These are phyloP conservation scores for Dynastes tityus DNA, from an alignment of 2,888 invertebrate species.

Conservation along the genomic window DNA sequence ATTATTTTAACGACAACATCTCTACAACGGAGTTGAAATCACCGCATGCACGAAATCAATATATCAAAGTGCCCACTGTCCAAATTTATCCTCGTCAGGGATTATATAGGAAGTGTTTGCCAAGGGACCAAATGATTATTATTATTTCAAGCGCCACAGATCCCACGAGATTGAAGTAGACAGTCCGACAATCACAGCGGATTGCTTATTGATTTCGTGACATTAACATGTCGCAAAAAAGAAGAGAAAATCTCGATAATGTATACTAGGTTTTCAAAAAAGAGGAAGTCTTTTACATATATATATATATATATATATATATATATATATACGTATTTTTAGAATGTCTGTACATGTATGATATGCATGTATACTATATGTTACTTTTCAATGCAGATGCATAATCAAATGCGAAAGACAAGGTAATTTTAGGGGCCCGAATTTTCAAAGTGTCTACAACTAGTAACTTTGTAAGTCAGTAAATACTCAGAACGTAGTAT, in stretches of 20 bases:
- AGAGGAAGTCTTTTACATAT: no score
- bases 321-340: no score
- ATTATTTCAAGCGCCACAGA: not conserved
- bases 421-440: no score
- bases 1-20: no score
- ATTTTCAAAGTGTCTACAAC: no score
- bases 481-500: no score
- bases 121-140: not conserved
- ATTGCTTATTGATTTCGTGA: constrained; percentile 26
- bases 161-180: constrained; percentile 1
- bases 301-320: no score
- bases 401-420: no score
- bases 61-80: constrained; percentile 1
- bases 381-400: no score
- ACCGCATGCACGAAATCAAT: not conserved
- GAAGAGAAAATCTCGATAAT: not conserved
- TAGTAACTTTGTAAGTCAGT: no score
- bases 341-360: no score
- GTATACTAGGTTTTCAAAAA: not conserved
- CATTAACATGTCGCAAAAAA: not conserved
- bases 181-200: not conserved
- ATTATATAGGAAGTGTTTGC: not conserved
- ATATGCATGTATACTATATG: no score
- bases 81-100: constrained; percentile 1
- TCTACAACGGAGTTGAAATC: not conserved